These are phyloP conservation scores for Dufourea novaeangliae DNA, from an alignment of 1,140 invertebrate species.

Conservation along the genomic window DNA sequence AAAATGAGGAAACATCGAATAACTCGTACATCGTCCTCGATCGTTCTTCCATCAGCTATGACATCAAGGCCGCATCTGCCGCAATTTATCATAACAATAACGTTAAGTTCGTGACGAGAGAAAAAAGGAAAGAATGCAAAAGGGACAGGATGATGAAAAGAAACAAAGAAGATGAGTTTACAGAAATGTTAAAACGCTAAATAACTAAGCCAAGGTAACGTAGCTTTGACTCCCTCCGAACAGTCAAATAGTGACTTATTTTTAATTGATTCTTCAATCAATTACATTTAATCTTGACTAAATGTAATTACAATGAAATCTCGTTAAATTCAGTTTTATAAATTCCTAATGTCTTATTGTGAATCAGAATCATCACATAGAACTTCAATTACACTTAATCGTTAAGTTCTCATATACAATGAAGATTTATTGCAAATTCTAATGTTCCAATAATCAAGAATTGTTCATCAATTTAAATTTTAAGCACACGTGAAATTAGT, in stretches of 20 bases:
- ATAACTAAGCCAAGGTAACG: background rate
- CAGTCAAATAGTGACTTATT: background rate
- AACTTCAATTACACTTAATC: background rate
- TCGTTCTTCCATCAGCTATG: conserved; percentile 50
- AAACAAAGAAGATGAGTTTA: background rate
- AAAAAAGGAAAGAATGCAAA: background rate
- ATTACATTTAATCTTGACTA: background rate
- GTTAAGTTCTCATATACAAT: background rate
- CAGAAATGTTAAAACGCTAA: background rate
- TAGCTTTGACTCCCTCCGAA: background rate
- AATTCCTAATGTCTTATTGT: too few species aligned
- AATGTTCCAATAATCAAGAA: too few species aligned
- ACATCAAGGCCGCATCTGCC: conserved; percentile 56
- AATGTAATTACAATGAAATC: background rate
- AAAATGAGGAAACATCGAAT: conserved; percentile 19
- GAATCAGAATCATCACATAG: background rate
- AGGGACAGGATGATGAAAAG: background rate
- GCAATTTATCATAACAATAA: conserved; percentile 50
- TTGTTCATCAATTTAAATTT: too few species aligned
- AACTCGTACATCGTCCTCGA: conserved; percentile 23
- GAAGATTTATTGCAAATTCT: too few species aligned
- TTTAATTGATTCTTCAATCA: background rate
- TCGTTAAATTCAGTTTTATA: too few species aligned
- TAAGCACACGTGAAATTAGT: too few species aligned
- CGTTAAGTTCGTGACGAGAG: conserved; percentile 15